These are phyloP conservation scores for Bradypus variegatus DNA, from an alignment of 2,797 vertebrate genomes.

Conservation along the genomic window DNA sequence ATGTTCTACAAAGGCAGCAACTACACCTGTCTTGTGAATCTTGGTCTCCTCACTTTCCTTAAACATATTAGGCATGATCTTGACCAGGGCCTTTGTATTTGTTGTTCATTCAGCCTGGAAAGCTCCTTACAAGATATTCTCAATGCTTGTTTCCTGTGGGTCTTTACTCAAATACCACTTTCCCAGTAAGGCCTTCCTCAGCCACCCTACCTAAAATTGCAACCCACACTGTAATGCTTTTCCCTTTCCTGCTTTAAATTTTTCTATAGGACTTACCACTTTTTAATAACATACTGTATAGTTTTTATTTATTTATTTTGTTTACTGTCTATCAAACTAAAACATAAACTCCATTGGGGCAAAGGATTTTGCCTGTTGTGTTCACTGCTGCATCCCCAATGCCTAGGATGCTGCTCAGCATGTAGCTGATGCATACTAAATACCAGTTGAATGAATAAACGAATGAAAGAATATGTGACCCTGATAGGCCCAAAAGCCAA, in stretches of 20 bases:
- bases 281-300: neutral
- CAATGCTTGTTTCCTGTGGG: neutral
- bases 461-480: neutral
- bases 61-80: too few species aligned
- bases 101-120: neutral
- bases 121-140: neutral
- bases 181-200: neutral
- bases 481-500: neutral
- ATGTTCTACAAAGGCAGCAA: neutral
- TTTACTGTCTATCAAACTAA: neutral
- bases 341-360: neutral
- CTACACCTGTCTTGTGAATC: neutral
- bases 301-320: slow-evolving; percentile 6
- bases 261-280: neutral
- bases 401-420: neutral
- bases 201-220: neutral
- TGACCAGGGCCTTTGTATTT: neutral
- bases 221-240: neutral
- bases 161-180: neutral
- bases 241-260: neutral
- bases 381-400: neutral
- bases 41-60: neutral
- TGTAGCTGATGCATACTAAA: neutral
- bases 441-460: slow-evolving; percentile 14
- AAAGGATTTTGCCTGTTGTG: neutral